Conservation (phyloP, 2,113 vertebrate genomes). For the Brachypteracias leptosomus region DNA sequence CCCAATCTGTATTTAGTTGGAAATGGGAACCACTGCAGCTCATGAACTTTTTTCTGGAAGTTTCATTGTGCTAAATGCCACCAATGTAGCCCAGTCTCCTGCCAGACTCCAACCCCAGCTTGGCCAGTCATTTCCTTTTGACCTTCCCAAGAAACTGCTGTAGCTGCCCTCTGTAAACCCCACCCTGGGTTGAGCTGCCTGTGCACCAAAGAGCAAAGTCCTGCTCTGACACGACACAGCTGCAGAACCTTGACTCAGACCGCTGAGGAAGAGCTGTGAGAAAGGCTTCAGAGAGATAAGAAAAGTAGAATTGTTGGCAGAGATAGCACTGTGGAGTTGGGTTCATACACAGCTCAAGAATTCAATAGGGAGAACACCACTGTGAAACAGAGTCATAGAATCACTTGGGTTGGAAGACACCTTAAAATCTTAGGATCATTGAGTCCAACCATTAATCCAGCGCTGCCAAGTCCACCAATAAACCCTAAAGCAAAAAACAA, state of each 20-base stretch:
- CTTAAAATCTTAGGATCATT: too few relatives aligned
- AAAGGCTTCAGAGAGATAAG: background rate
- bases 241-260: background rate
- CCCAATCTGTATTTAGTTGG: background rate
- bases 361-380: background rate
- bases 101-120: background rate
- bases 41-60: conserved; percentile 12
- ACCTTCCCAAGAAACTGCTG: background rate
- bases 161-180: background rate
- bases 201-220: background rate
- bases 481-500: background rate
- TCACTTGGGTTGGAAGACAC: too few relatives aligned
- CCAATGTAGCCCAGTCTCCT: background rate
- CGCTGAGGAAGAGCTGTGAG: background rate
- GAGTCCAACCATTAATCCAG: background rate
- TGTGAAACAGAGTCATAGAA: background rate
- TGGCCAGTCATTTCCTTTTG: background rate
- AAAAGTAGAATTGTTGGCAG: background rate
- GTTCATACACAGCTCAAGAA: background rate
- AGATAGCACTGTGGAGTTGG: background rate
- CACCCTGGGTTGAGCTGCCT: background rate
- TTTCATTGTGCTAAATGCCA: background rate
- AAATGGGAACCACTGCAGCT: background rate
- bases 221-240: background rate
- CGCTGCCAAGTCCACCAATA: background rate